Evolutionary conservation across 2,113 vertebrate species (phyloP), one percentile per base, ranked within the genome.

Genomic region (Oryzias celebensis): DNA sequence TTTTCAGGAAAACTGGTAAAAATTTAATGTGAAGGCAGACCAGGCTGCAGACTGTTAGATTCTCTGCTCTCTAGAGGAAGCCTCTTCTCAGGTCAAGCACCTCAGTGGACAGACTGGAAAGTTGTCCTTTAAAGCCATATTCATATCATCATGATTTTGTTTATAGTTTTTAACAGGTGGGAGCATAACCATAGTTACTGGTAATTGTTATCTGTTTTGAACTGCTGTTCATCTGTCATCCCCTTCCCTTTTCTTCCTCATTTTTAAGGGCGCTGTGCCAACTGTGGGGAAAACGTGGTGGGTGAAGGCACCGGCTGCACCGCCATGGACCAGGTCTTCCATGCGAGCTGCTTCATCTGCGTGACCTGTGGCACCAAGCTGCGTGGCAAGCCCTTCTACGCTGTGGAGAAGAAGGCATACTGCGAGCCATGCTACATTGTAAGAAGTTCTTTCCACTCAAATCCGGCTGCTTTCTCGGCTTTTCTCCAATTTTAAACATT

Each of bases 291-390:
- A 76, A 98, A 98, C 1, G 97, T 99, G 1, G 93, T 98, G 49
- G 97, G 97, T 1, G 97, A 98, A 82, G 97, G 97, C 23, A 98
- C 95, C 0, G 97, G 97, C 41, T 99, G 97, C 81, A 98, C 97
- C 0, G 97, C 97, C 77, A 99, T 99, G 97, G 97, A 99, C 82
- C 96, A 98, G 68, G 96, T 99, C 63, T 99, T 98, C 90, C 97
- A 98, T 0, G 97, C 98, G 75, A 79, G 96, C 58, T 99, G 97
- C 61, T 98, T 99, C 31, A 92, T 95, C 79, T 99, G 97, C 87
- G 93, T 97, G 89, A 93, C 67, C 71, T 99, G 97, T 81, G 93
- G 77, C 51, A 93, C 64, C 90, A 97, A 95, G 82, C 94, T 99
- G 79, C 93, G 96, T 10, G 97, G 97, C 14, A 96, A 98, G 80